A percentile compares a stretch with the other conserved stretches of the same genome.
Evolutionary conservation across 1,140 invertebrate genomes (phyloP).

Genomic region (Drosophila nannoptera): DNA sequence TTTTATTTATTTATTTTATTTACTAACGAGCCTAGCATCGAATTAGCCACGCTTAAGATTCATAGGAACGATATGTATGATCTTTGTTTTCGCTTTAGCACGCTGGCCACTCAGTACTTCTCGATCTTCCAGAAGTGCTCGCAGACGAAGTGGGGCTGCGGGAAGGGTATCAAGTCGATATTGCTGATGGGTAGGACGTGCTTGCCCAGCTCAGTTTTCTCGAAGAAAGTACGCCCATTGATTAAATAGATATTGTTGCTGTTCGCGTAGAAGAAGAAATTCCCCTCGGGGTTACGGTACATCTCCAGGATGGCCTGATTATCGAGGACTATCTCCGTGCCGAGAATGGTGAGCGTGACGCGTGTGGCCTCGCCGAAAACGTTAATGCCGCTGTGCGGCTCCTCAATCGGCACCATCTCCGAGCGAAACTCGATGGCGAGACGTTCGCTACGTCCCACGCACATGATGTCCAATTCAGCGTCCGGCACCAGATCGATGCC

Average conservation of each 20-base stretch:
- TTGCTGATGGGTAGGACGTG: slow-evolving; percentile 5
- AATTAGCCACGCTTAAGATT: too few species aligned
- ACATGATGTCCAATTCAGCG: not conserved
- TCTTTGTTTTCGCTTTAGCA: not conserved
- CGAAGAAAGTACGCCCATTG: not conserved
- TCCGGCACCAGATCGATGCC: not conserved
- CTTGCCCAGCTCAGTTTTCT: not conserved
- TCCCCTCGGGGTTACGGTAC: not conserved
- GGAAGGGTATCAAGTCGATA: not conserved
- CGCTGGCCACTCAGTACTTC: not conserved
- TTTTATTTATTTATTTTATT: too few species aligned
- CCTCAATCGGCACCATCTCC: too few species aligned
- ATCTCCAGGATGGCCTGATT: not conserved
- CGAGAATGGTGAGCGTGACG: not conserved
- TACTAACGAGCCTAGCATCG: too few species aligned
- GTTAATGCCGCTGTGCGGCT: slow-evolving; percentile 6
- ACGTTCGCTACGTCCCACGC: not conserved
- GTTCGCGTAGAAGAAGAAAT: not conserved
- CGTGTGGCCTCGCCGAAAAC: not conserved
- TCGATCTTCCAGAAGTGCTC: not conserved
- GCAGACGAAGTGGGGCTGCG: not conserved
- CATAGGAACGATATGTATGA: too few species aligned
- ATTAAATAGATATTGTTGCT: not conserved
- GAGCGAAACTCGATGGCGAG: not conserved
- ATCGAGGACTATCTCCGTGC: not conserved